Percentiles rank a stretch among this genome's conserved stretches.
phyloP scores from a whole-genome alignment of 2,888 invertebrate species.

The Phasia obesa region DNA sequence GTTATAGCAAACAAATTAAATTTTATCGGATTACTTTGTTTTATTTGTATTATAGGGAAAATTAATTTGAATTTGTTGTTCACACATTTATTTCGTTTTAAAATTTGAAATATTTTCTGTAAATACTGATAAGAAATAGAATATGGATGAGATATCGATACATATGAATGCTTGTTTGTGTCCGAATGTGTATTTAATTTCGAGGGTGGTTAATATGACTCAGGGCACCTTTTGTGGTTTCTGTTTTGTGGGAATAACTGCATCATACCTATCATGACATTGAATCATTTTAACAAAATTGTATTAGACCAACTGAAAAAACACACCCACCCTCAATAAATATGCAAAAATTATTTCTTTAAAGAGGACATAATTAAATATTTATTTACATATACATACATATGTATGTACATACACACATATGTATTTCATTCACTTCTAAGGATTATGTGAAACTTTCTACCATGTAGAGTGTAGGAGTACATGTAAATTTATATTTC shows the following conservation, averaged over 20 bases:
- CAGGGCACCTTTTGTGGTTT: conserved; percentile 23
- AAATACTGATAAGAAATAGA: neutral
- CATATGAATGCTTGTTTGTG: neutral
- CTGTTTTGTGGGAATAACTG: neutral
- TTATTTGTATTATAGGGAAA: too few species aligned
- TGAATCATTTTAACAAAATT: conserved; percentile 43
- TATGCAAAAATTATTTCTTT: conserved; percentile 5
- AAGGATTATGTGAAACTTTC: neutral
- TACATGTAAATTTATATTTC: neutral
- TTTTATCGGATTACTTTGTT: too few species aligned
- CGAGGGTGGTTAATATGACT: conserved; percentile 3
- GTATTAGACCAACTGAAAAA: neutral
- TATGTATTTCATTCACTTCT: too few species aligned
- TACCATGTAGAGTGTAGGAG: too few species aligned
- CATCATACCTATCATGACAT: conserved; percentile 26
- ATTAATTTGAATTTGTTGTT: too few species aligned
- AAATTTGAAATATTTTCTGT: too few species aligned
- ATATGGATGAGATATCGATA: neutral
- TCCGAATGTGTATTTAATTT: neutral
- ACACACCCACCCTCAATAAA: conserved; percentile 22
- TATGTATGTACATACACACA: too few species aligned
- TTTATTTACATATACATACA: too few species aligned
- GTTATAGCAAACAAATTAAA: too few species aligned
- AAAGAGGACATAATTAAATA: too few species aligned
- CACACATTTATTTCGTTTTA: neutral